Base-by-base conservation (phyloP, 2,113 vertebrate species). In the Nansenia antarctica region DNA sequence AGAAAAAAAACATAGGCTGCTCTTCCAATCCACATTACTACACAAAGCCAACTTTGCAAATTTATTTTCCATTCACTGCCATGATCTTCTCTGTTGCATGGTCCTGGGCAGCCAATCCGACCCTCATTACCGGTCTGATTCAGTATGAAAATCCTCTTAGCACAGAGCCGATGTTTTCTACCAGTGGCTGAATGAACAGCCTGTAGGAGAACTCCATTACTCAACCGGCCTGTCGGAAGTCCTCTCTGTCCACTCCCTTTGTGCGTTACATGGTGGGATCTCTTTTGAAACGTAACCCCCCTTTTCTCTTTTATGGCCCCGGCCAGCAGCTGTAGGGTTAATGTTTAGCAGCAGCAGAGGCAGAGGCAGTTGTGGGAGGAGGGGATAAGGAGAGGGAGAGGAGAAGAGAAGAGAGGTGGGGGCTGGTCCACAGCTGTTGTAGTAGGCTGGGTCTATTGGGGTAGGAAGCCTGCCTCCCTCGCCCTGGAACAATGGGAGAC, bases 341-440 rank as follows among this genome's bases (percentile, higher is more conserved):
- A 93, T 90, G 77, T 85, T 89, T 77, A 87, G 88, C 84, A 84
- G 85, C 82, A 70, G 83, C 82, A 30, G 67, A 34, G 30, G 52
- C 76, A 70, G 67, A 77, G 80, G 80, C 76, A 80, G 82, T 71
- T 64, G 74, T 14, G 69, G 62, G 52, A 62, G 71, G 66, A 71
- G 73, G 67, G 59, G 65, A 63, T 71, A 76, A 73, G n/a, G 54
- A 32, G 78, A 68, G 69, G 74, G 77, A 73, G 57, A 54, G 72
- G 72, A 62, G 75, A 77, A 79, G 52, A 32, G 82, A 74, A 79
- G 81, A n/a, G 84, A 86, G 89, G 88, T 82, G 86, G 90, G 86
- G 90, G 88, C 83, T 81, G 79, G 86, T 88, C 87, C 90, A 90
- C 91, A 93, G 89, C 89, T 93, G 90, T 90, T 88, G 83, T 91